Evolutionary conservation across 2,113 vertebrate species (phyloP), one percentile per base, ranked within the genome.

Genomic region (Halichoerus grypus): DNA sequence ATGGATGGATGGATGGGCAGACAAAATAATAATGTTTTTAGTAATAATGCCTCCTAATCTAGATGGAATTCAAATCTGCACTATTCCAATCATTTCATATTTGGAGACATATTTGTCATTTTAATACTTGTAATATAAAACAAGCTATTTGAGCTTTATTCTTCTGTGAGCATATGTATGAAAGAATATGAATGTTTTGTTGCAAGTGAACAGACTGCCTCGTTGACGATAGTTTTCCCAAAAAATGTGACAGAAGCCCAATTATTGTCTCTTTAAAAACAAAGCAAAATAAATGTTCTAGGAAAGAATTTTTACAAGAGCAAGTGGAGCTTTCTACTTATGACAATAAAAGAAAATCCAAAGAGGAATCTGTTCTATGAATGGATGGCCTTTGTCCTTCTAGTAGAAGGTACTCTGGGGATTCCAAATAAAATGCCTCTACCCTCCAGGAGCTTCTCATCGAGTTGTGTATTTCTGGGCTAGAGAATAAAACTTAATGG

Each of bases 261-360:
- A 96, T 97, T 97, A 97, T 82, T 97, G 94, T 91, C 90, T 93
- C 96, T 97, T 92, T 74, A 82, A 88, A 95, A 95, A 96, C 84
- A 96, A 97, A 91, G 97, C 88, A 97, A 98, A 97, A 97, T 92
- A 96, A 98, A 95, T 97, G 88, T 97, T 97, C 96, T 88, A 91
- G 69, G 95, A 97, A 98, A 95, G 93, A 96, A 93, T 94, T 84
- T 89, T 97, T 80, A 92, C 28, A 88, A 97, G 95, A 93, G 88
- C 59, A 93, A 85, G 33, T 42, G 39, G 57, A 90, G 80, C 96
- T 95, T 94, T 97, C 95, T 94, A 81, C 85, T 74, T 76, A 94
- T 80, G 51, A 85, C 76, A 95, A 94, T 77, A 72, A 95, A 85
- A 85, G 90, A 85, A 81, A 96, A 90, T 80, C 51, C 61, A 61